Conservation (phyloP, 53 echinoderm and acorn worm genomes). For the Hippasteria phrygiana region DNA sequence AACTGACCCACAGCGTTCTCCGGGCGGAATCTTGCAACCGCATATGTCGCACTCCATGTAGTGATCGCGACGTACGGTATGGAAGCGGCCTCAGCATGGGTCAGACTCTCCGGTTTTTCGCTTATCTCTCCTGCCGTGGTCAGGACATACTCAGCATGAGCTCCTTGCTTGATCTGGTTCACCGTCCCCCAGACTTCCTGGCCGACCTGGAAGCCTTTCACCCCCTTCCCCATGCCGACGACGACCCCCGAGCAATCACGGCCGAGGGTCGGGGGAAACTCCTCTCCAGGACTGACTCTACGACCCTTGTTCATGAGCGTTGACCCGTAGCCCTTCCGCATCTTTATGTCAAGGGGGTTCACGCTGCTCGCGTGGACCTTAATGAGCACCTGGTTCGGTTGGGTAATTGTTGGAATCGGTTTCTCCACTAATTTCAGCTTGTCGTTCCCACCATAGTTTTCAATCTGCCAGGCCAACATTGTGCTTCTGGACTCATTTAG, state of each 20-base stretch:
- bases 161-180: constrained; percentile 64
- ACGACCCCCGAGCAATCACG: constrained; percentile 95
- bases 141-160: constrained; percentile 88
- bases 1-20: constrained; percentile 74
- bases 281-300: constrained; percentile 62
- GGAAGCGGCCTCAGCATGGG: constrained; percentile 87
- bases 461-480: constrained; percentile 96
- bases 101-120: constrained; percentile 75
- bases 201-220: constrained; percentile 72
- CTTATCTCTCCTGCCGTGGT: constrained; percentile 72
- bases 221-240: constrained; percentile 78
- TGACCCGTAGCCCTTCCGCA: constrained; percentile 86
- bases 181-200: constrained; percentile 86
- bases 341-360: constrained; percentile 84
- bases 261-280: constrained; percentile 88
- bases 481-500: constrained; percentile 27
- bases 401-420: constrained; percentile 79
- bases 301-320: constrained; percentile 70
- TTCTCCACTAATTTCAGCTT: constrained; percentile 76
- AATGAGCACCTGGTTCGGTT: constrained; percentile 81
- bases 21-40: constrained; percentile 78
- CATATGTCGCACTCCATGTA: constrained; percentile 84
- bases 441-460: constrained; percentile 80
- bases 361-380: constrained; percentile 93
- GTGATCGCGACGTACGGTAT: constrained; percentile 89